Evolutionary conservation across 2,113 vertebrate genomes (phyloP).

Genomic region (Mesoclemmys tuberculata): DNA sequence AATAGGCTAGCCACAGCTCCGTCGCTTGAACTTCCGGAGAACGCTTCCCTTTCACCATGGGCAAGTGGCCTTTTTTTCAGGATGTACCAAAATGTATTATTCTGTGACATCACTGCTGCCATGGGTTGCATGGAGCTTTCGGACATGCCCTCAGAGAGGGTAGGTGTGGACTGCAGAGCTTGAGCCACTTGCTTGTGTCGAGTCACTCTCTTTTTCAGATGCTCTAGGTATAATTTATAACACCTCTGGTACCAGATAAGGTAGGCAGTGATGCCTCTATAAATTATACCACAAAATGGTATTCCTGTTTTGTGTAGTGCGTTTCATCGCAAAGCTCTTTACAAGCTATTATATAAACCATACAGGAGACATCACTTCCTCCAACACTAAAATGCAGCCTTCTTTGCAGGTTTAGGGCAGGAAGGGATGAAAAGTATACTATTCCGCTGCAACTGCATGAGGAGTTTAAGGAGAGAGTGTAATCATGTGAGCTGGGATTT

Average conservation of each 20-base stretch:
- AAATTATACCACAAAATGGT: not conserved
- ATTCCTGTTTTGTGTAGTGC: not conserved
- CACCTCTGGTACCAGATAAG: rapidly evolving
- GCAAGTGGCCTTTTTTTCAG: rapidly evolving
- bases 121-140: rapidly evolving
- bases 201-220: not conserved
- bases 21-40: rapidly evolving
- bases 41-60: rapidly evolving
- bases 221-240: not conserved
- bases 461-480: not conserved
- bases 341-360: not conserved
- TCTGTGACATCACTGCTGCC: rapidly evolving
- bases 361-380: not conserved
- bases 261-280: not conserved
- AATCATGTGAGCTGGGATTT: too few species aligned
- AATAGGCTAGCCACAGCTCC: rapidly evolving
- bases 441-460: too few species aligned
- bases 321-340: not conserved
- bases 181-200: not conserved
- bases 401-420: not conserved
- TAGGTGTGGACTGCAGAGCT: rapidly evolving
- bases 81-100: rapidly evolving
- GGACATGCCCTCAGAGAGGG: not conserved
- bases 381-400: rapidly evolving
- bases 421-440: too few species aligned